phyloP scores from a whole-genome alignment of 1,140 invertebrate species.

The Aphidius ervi region DNA sequence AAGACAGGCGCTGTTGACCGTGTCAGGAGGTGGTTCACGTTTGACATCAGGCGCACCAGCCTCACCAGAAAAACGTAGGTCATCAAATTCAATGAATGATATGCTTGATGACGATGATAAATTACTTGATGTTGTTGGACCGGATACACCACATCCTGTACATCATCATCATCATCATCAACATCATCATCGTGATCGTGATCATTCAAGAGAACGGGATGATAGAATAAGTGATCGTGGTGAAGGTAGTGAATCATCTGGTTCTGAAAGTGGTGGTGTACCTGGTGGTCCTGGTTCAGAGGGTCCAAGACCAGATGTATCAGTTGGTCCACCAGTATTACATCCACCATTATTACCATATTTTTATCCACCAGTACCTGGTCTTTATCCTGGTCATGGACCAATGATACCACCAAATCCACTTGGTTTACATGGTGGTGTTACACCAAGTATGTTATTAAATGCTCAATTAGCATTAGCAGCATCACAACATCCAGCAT shows the following conservation, averaged over 20 bases:
- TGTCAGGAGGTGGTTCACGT: constrained; percentile 49
- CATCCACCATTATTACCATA: constrained; percentile 84
- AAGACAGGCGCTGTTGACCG: constrained; percentile 54
- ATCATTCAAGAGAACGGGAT: constrained; percentile 46
- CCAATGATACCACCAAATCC: constrained; percentile 67
- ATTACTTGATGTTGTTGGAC: constrained; percentile 82
- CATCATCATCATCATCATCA: constrained; percentile 33
- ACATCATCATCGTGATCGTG: constrained; percentile 40
- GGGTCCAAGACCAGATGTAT: constrained; percentile 76
- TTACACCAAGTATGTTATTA: constrained; percentile 73
- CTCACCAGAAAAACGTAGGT: constrained; percentile 68
- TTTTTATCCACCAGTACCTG: constrained; percentile 74
- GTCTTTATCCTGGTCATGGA: constrained; percentile 68
- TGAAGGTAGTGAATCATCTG: constrained; percentile 51
- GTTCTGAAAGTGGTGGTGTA: constrained; percentile 53
- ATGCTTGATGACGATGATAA: constrained; percentile 75
- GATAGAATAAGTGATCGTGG: constrained; percentile 50
- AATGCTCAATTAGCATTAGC: constrained; percentile 77
- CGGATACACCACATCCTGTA: constrained; percentile 69
- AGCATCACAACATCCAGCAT: constrained; percentile 69
- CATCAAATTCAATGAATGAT: constrained; percentile 56
- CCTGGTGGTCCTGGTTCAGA: constrained; percentile 56
- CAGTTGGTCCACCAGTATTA: constrained; percentile 75
- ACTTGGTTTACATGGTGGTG: constrained; percentile 58
- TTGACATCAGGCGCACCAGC: constrained; percentile 59